These are phyloP conservation scores for Leistus spinibarbis DNA, from an alignment of 2,888 invertebrate genomes.

Conservation along the genomic window DNA sequence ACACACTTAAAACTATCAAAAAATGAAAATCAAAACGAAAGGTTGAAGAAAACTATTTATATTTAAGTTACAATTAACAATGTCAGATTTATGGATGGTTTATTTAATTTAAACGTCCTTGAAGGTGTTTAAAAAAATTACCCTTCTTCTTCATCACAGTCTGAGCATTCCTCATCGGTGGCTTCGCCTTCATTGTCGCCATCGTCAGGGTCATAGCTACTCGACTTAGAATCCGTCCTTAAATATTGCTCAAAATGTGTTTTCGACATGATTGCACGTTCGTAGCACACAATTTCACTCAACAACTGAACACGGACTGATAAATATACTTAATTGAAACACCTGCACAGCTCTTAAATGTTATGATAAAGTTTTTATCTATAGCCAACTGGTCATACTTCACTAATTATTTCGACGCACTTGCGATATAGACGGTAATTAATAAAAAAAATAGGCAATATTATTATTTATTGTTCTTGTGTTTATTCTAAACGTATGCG, in stretches of 20 bases:
- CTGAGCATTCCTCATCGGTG: not conserved
- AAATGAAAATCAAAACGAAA: no score
- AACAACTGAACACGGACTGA: not conserved
- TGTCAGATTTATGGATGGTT: no score
- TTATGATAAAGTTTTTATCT: not conserved
- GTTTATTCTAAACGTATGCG: no score
- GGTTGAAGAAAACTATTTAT: no score
- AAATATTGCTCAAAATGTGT: not conserved
- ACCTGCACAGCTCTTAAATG: not conserved
- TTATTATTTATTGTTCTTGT: no score
- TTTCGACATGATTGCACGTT: not conserved
- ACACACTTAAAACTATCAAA: no score
- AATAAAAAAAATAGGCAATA: no score
- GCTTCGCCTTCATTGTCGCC: not conserved
- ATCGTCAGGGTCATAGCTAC: not conserved
- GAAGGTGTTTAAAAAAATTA: no score
- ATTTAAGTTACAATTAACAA: no score
- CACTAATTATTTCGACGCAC: slow-evolving; percentile 10
- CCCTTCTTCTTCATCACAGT: not conserved
- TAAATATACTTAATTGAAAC: not conserved
- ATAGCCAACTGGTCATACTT: no score
- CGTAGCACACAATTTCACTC: not conserved
- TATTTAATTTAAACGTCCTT: no score
- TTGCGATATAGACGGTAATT: no score
- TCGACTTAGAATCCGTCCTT: slow-evolving; percentile 18